A percentile compares a stretch with the other conserved stretches of the same genome.
phyloP scores from a whole-genome alignment of 2,113 vertebrate species.

The Uropsilus gracilis region DNA sequence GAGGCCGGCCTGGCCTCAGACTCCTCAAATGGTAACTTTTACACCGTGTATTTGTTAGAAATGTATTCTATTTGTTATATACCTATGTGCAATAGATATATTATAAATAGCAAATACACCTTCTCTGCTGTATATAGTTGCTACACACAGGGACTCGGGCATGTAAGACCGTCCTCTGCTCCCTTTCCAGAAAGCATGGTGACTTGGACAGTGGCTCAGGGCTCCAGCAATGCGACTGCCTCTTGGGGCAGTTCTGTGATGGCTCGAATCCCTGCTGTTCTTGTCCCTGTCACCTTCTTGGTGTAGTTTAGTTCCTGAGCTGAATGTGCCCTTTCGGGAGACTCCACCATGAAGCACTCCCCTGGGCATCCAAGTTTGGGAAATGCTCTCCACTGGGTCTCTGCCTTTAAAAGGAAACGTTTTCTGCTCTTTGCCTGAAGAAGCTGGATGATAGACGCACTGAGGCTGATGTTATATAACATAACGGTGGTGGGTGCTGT shows the following conservation, averaged over 20 bases:
- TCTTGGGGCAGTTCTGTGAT: not conserved
- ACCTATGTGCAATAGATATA: too few relatives aligned
- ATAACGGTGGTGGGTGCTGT: not conserved
- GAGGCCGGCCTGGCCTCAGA: rapidly evolving
- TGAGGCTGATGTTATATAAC: not conserved
- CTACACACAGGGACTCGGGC: too few relatives aligned
- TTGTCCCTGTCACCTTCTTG: not conserved
- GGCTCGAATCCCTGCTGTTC: not conserved
- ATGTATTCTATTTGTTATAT: too few relatives aligned
- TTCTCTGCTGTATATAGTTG: too few relatives aligned
- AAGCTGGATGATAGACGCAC: not conserved
- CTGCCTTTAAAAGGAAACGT: slow-evolving; percentile 57
- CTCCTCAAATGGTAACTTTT: too few relatives aligned
- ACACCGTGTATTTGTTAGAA: too few relatives aligned
- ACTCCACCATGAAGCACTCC: not conserved
- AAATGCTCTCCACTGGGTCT: not conserved
- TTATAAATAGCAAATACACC: too few relatives aligned
- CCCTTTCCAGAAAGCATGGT: not conserved
- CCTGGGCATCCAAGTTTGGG: not conserved
- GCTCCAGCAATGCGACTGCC: not conserved
- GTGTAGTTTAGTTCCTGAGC: not conserved
- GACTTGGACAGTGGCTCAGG: not conserved
- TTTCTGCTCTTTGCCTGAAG: too few relatives aligned
- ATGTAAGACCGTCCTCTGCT: slow-evolving; percentile 76
- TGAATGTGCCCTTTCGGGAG: not conserved